Base-by-base conservation (phyloP, 2,113 vertebrate genomes). In the Coreoperca whiteheadi region DNA sequence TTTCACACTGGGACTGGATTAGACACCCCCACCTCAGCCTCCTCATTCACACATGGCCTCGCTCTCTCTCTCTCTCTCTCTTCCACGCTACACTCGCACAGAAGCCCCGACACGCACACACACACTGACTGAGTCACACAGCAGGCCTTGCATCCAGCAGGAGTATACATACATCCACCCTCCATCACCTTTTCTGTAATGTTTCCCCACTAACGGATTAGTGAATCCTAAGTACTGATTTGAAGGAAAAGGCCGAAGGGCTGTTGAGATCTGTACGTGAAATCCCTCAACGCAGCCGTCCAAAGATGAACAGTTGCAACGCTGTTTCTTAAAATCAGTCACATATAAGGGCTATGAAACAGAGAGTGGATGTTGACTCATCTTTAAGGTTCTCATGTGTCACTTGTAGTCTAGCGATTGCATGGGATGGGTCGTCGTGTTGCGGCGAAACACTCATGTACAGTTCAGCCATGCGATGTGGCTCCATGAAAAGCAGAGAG, bases 1-100 rank as follows among this genome's bases (percentile, higher is more conserved):
- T 99, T 98, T 99, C 97, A 98, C 97, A 97, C 96, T 97, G 97
- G 96, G 97, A 99, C 98, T 99, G 98, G 98, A 99, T 99, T 99
- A 99, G 96, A 96, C 95, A 92, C 95, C 95, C 96, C 95, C 90
- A 80, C 86, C 82, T 95, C 94, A 91, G 94, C 94, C 95, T 94
- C 81, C 90, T 79, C 87, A 21, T 78, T 84, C 91, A 77, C 76
- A 78, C 75, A 81, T 60, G 73, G 61, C 65, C 87, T 84, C 32
- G 6, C 61, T 82, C 87, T 43, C 77, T 79, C 28, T 64, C 77
- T 79, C 28, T 64, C 39, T 37, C 74, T 39, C 61, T 83, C 67
- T 63, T 76, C 25, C 80, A 68, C 34, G 11, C 53, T n/a, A n/a
- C 65, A 75, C 83, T 73, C 60, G 15, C 80, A 79, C 75, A 60